Conservation (phyloP, 1,140 invertebrate genomes). For the Aphelenchoides avenae region DNA sequence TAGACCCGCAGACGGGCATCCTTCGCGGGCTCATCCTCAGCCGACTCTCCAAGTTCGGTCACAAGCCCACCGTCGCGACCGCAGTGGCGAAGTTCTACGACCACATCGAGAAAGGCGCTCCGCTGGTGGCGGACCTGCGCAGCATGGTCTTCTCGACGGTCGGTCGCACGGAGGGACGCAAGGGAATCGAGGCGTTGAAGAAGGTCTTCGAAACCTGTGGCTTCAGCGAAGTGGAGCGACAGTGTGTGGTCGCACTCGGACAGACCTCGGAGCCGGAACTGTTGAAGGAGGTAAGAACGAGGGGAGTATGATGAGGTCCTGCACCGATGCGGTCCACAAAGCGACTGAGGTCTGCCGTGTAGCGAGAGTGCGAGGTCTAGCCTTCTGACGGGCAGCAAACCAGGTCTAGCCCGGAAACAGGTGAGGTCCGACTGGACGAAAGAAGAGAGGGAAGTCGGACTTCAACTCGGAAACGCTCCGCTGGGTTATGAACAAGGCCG, state of each 20-base stretch:
- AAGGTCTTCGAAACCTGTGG: conserved; percentile 77
- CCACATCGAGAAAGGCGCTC: conserved; percentile 67
- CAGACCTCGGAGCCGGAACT: conserved; percentile 11
- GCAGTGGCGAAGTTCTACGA: conserved; percentile 70
- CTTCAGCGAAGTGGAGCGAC: conserved; percentile 84
- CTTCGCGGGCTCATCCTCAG: conserved; percentile 79
- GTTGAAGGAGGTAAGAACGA: conserved; percentile 10
- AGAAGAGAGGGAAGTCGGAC: too few relatives aligned
- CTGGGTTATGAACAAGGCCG: too few relatives aligned
- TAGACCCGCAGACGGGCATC: conserved; percentile 69
- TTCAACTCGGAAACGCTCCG: too few relatives aligned
- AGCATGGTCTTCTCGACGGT: conserved; percentile 76
- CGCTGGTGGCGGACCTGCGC: conserved; percentile 80
- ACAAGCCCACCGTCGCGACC: conserved; percentile 72
- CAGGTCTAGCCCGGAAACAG: too few relatives aligned
- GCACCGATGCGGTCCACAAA: too few relatives aligned
- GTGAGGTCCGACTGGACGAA: too few relatives aligned
- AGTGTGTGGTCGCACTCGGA: conserved; percentile 65
- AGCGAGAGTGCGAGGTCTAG: too few relatives aligned
- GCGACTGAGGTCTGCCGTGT: too few relatives aligned
- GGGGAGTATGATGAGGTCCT: too few relatives aligned
- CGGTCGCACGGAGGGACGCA: conserved; percentile 69
- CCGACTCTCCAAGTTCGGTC: conserved; percentile 74
- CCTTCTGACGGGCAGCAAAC: too few relatives aligned
- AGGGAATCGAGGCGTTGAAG: conserved; percentile 73